These are phyloP conservation scores for Caiman crocodilus DNA, from an alignment of 2,797 vertebrate genomes.

Conservation along the genomic window DNA sequence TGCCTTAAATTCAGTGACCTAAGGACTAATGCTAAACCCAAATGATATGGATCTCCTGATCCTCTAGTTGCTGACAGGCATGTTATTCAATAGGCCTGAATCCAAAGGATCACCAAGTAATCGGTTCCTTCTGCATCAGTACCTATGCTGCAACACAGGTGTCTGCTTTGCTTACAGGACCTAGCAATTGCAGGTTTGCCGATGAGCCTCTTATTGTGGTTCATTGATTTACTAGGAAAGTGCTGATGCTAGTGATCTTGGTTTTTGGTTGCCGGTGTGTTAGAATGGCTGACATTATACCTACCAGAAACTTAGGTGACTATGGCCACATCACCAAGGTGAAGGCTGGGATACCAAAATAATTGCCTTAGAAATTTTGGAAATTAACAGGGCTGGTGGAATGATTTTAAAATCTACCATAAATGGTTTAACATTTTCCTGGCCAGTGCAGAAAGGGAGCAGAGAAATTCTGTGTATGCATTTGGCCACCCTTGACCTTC, in stretches of 20 bases:
- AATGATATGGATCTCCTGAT: no score
- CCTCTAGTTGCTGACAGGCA: no score
- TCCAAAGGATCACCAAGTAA: accelerated
- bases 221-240: not conserved
- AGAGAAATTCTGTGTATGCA: not conserved
- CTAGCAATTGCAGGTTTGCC: not conserved
- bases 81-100: no score
- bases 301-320: not conserved
- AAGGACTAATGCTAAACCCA: no score
- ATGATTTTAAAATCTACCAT: not conserved
- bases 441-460: not conserved
- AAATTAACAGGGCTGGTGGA: not conserved
- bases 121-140: not conserved
- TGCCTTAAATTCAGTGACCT: no score
- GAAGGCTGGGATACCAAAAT: not conserved
- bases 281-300: not conserved
- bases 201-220: not conserved
- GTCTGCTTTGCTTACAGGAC: no score
- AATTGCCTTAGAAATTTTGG: not conserved
- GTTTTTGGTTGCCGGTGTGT: not conserved
- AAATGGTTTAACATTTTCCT: not conserved
- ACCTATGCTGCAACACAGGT: accelerated
- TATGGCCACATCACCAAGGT: not conserved
- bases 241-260: not conserved
- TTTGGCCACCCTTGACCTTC: not conserved